Evolutionary conservation across 2,888 invertebrate species (phyloP), one percentile per base, ranked within the genome.

Genomic region (Latrodectus elegans): DNA sequence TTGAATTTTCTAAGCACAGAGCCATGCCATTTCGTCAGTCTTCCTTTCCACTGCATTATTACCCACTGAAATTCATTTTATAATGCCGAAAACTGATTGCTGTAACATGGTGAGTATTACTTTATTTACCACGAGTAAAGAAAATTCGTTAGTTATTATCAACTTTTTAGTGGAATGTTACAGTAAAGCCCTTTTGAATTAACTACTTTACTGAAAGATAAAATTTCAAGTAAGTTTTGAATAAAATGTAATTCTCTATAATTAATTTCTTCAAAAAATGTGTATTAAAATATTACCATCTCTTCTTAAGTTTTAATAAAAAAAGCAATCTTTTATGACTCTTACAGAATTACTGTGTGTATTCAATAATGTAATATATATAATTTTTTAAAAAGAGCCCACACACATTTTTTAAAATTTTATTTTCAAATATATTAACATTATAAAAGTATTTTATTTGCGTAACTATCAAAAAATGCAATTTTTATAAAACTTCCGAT

Each of bases 1-100:
- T 70, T 17, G 70, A 79, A 55, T 79, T 71, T 71, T 79, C 53
- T 49, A 89, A 65, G 65, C 72, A 53, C 53, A 81, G 77, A 85
- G 84, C 85, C 89, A 86, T 87, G 84, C 85, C 89, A 86, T 87
- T 77, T 87, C 71, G 26, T 87, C 82, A 71, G 83, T 82, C 55
- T 76, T 67, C 52, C 22, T 75, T 77, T 76, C 70, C 11, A 82
- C 76, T 64, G 53, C 70, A 71, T 71, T 74, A 76, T 87, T 87
- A 65, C 87, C 83, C 68, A 83, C 53, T 55, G 87, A 38, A 17
- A 64, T 86, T 74, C 0, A 1, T 22, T 15, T 52, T 49, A 86
- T 60, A 65, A 76, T 77, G 8, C 49, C 68, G 68, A 51, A 70
- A 75, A 68, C 38, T 70, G 75, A 68, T 67, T 70, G 38, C 15